Conservation (phyloP, 1,140 invertebrate species). For the Drosophila santomea region DNA sequence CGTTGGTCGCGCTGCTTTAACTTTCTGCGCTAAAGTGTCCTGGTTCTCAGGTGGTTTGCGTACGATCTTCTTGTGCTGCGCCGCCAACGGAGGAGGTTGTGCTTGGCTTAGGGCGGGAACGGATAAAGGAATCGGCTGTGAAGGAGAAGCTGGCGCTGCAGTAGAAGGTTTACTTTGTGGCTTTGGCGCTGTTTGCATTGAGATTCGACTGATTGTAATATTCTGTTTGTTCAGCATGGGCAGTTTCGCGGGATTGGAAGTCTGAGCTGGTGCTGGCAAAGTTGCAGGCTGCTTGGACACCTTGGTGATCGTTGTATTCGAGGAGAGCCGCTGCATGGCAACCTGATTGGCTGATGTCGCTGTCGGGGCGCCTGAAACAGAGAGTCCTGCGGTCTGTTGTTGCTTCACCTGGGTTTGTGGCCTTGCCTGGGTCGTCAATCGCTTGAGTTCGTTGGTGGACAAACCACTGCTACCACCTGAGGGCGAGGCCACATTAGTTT, state of each 20-base stretch:
- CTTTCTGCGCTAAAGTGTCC: neutral
- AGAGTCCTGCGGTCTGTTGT: constrained; percentile 22
- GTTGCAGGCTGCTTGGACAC: constrained; percentile 44
- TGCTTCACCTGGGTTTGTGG: constrained; percentile 41
- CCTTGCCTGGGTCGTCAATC: constrained; percentile 44
- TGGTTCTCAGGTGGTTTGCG: constrained; percentile 20
- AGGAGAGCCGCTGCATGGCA: constrained; percentile 70
- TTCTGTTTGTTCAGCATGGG: constrained; percentile 75
- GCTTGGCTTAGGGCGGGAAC: constrained; percentile 20
- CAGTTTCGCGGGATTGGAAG: constrained; percentile 44
- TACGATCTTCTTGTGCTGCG: constrained; percentile 34
- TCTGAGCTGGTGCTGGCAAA: neutral
- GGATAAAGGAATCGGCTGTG: constrained; percentile 16
- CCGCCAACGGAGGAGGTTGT: constrained; percentile 22
- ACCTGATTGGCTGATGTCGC: constrained; percentile 42
- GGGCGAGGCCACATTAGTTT: neutral
- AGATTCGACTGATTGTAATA: constrained; percentile 76
- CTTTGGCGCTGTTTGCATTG: constrained; percentile 35
- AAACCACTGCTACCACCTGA: neutral
- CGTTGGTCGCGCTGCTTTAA: constrained; percentile 5
- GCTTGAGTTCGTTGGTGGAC: constrained; percentile 44
- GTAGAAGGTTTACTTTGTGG: constrained; percentile 26
- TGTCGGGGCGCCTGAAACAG: neutral
- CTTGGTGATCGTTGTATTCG: constrained; percentile 69
- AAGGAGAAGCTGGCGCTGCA: neutral